Conservation (phyloP, 2,888 invertebrate species). For the Hemistola chrysoprasaria region DNA sequence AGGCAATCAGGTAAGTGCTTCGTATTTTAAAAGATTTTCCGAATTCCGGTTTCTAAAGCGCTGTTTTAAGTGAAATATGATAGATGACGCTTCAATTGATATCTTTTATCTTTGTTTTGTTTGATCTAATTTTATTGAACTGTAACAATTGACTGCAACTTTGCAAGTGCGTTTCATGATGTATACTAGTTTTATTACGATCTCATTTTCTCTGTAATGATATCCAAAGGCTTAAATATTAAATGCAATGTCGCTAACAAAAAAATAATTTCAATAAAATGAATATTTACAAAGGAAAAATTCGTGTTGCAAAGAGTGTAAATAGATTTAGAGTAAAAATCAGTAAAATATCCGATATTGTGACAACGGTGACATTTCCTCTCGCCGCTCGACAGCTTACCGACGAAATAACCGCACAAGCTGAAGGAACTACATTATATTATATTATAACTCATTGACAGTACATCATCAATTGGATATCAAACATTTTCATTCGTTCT, state of each 20-base stretch:
- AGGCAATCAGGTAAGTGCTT: slow-evolving; percentile 59
- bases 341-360: slow-evolving; percentile 12
- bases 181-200: too few species aligned
- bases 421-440: not conserved
- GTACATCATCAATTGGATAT: not conserved
- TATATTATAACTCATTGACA: not conserved
- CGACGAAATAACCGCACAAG: slow-evolving; percentile 7
- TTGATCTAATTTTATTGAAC: too few species aligned
- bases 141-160: too few species aligned
- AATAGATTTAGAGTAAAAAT: slow-evolving; percentile 6
- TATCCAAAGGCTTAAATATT: too few species aligned
- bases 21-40: slow-evolving; percentile 49
- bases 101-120: too few species aligned
- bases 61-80: too few species aligned
- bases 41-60: slow-evolving; percentile 6
- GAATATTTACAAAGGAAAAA: slow-evolving; percentile 2
- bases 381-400: slow-evolving; percentile 4
- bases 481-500: too few species aligned
- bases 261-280: too few species aligned
- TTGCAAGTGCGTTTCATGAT: too few species aligned
- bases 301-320: slow-evolving; percentile 3
- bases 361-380: slow-evolving; percentile 17
- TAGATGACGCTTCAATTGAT: too few species aligned
- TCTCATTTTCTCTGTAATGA: too few species aligned
- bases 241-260: too few species aligned